Percentiles rank a stretch among this genome's conserved stretches.
Conservation (phyloP, 2,888 invertebrate genomes). For the Xylocampa areola region DNA sequence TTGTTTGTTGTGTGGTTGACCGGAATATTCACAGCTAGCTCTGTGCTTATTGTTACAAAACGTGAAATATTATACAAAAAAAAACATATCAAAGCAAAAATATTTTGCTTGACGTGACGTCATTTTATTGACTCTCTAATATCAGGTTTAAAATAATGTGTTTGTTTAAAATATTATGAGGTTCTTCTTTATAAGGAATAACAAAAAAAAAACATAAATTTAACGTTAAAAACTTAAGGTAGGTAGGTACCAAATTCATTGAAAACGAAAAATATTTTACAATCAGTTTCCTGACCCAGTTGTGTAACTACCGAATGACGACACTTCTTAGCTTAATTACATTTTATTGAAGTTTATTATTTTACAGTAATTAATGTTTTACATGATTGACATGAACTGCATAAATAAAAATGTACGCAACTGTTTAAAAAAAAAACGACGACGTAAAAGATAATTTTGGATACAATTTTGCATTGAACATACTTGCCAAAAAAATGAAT, state of each 20-base stretch:
- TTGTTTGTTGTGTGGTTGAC: conserved; percentile 29
- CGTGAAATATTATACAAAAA: conserved; percentile 11
- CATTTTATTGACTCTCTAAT: neutral
- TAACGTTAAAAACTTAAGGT: neutral
- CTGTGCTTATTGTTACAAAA: conserved; percentile 15
- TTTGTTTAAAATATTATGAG: too few species aligned
- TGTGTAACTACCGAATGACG: conserved; percentile 8
- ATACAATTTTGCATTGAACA: conserved; percentile 15
- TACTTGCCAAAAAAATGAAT: conserved; percentile 54
- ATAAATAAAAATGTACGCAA: conserved; percentile 29
- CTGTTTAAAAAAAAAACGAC: conserved; percentile 14
- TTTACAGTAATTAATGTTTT: conserved; percentile 22
- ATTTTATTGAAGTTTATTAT: conserved; percentile 30
- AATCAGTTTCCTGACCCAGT: conserved; percentile 25
- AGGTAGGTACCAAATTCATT: too few species aligned
- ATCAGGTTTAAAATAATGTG: too few species aligned
- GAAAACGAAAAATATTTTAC: conserved; percentile 1
- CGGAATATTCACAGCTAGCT: conserved; percentile 35
- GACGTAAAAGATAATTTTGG: conserved; percentile 28
- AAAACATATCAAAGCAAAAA: too few species aligned
- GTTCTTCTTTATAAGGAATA: too few species aligned
- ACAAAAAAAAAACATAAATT: too few species aligned
- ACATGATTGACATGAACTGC: conserved; percentile 34
- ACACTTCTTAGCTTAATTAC: conserved; percentile 16
- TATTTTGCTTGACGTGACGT: too few species aligned